These are phyloP conservation scores for Chondrosia reniformis DNA, from an alignment of 37 sponge, comb jelly and placozoan genomes.

Conservation along the genomic window DNA sequence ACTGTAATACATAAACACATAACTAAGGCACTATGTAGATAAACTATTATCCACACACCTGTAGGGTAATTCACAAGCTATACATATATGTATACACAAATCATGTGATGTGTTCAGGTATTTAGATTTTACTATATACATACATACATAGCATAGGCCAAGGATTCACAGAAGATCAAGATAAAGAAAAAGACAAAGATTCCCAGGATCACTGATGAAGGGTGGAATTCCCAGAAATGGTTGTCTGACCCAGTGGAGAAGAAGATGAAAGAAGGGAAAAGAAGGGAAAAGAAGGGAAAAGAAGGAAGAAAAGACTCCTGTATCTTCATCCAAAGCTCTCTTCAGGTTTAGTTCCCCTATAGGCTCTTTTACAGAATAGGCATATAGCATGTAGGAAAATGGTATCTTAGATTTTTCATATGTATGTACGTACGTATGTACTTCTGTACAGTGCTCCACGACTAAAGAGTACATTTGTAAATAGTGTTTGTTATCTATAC, in stretches of 20 bases:
- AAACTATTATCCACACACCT: too few species aligned
- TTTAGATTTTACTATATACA: too few species aligned
- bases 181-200: neutral
- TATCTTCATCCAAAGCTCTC: neutral
- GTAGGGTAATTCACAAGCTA: too few species aligned
- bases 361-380: neutral
- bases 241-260: too few species aligned
- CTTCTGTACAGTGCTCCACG: neutral
- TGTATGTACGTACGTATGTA: constrained; percentile 7
- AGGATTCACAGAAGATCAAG: neutral
- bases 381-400: neutral
- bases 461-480: neutral
- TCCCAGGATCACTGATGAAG: neutral
- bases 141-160: too few species aligned
- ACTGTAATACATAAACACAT: too few species aligned
- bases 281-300: neutral
- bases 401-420: neutral
- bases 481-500: neutral
- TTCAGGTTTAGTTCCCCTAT: neutral
- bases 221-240: too few species aligned
- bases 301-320: neutral
- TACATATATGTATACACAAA: too few species aligned
- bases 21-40: too few species aligned
- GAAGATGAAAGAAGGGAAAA: neutral
- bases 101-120: too few species aligned